Conservation (phyloP, 1,140 invertebrate genomes). For the Drosophila fuyamai region DNA sequence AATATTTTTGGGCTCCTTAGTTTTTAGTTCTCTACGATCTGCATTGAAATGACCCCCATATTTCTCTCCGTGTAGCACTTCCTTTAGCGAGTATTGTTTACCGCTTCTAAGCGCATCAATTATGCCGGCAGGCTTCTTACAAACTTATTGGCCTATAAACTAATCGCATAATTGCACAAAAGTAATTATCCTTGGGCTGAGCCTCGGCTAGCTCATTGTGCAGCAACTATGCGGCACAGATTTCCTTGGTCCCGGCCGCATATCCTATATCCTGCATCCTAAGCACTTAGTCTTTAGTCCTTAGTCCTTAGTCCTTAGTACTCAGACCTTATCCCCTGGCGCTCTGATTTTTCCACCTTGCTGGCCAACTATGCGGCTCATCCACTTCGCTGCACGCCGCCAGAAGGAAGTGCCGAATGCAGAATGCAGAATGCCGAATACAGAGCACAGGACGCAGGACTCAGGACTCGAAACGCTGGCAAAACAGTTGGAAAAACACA, state of each 20-base stretch:
- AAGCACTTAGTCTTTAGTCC: not conserved
- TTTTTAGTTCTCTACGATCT: too few relatives aligned
- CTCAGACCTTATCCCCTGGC: conserved; percentile 17
- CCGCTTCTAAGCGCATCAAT: conserved; percentile 51
- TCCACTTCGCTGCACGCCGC: conserved; percentile 64
- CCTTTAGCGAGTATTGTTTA: conserved; percentile 7
- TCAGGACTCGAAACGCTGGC: conserved; percentile 48
- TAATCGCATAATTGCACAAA: conserved; percentile 81
- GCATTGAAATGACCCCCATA: too few relatives aligned
- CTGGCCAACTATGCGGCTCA: conserved; percentile 79
- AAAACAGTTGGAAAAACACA: conserved; percentile 45
- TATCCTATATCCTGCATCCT: conserved; percentile 27
- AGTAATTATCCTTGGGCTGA: conserved; percentile 70
- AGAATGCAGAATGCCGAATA: conserved; percentile 41
- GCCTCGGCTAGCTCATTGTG: conserved; percentile 22
- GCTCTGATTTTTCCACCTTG: conserved; percentile 76
- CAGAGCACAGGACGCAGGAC: conserved; percentile 38
- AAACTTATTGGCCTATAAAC: conserved; percentile 81
- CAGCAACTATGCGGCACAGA: conserved; percentile 23
- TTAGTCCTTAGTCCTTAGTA: not conserved
- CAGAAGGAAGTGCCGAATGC: conserved; percentile 62
- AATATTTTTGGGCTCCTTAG: too few relatives aligned
- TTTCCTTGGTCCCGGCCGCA: not conserved
- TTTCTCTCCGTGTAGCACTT: conserved; percentile 3
- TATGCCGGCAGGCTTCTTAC: conserved; percentile 48